Evolutionary conservation across 2,888 invertebrate species (phyloP).

Genomic region (Priocnemis perturbator): DNA sequence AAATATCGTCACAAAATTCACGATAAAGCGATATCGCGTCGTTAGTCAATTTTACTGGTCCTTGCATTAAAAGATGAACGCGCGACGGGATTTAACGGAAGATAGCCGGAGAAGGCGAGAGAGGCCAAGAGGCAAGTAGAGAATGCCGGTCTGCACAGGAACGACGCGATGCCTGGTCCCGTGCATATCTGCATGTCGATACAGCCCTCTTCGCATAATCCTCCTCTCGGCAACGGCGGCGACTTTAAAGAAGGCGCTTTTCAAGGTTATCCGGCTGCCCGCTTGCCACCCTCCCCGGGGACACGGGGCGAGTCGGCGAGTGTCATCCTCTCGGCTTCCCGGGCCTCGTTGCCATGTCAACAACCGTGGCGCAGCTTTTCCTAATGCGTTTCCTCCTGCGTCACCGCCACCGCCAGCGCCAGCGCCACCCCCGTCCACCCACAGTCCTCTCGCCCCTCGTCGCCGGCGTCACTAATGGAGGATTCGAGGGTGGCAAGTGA

Average conservation of each 20-base stretch:
- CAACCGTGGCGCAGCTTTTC: slow-evolving; percentile 49
- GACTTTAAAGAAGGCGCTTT: slow-evolving; percentile 51
- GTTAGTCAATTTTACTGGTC: no score
- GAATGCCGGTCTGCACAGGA: slow-evolving; percentile 5
- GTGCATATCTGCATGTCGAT: slow-evolving; percentile 44
- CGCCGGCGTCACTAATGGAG: slow-evolving; percentile 42
- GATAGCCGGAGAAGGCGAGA: no score
- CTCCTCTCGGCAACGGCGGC: slow-evolving; percentile 25
- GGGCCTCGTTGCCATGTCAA: slow-evolving; percentile 60
- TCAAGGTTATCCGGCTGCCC: slow-evolving; percentile 57
- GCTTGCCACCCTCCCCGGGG: slow-evolving; percentile 29
- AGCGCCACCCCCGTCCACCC: slow-evolving; percentile 25
- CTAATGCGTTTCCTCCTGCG: slow-evolving; percentile 29
- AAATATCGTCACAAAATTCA: no score
- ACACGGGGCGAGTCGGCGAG: slow-evolving; percentile 43
- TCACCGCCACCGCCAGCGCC: background rate
- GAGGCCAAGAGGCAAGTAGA: no score
- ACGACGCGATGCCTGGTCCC: slow-evolving; percentile 27
- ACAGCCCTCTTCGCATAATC: slow-evolving; percentile 36
- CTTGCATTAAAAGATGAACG: no score
- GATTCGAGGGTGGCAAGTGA: slow-evolving; percentile 55
- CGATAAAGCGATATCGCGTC: no score
- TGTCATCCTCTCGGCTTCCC: slow-evolving; percentile 44
- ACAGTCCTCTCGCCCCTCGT: slow-evolving; percentile 18
- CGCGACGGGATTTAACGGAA: no score